phyloP scores from a whole-genome alignment of 1,140 invertebrate genomes.

The Bombus pyrosoma region DNA sequence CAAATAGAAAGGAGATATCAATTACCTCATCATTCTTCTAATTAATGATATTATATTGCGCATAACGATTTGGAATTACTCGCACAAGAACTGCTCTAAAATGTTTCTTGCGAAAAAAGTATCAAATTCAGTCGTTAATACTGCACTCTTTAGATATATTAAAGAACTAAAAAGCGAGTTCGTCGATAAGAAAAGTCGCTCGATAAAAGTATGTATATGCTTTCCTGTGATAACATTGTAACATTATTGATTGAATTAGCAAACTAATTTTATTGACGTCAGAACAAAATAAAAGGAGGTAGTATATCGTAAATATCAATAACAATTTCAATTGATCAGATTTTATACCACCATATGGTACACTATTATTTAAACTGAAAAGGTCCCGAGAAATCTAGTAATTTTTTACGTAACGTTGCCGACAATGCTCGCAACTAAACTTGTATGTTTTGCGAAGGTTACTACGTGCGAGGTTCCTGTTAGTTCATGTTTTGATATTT shows the following conservation, averaged over 20 bases:
- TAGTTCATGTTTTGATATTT: constrained; percentile 58
- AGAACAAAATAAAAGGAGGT: no score
- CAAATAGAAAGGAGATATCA: not conserved
- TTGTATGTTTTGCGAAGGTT: constrained; percentile 57
- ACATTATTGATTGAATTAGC: no score
- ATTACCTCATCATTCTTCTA: not conserved
- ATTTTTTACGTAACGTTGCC: constrained; percentile 45
- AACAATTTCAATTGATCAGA: not conserved
- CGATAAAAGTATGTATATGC: not conserved
- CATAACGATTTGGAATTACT: not conserved
- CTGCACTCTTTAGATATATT: not conserved
- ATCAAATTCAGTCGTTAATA: not conserved
- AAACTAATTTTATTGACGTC: not conserved
- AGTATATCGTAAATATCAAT: not conserved
- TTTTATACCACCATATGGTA: not conserved
- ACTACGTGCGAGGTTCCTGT: constrained; percentile 58
- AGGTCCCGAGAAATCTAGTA: constrained; percentile 11
- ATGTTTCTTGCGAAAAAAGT: not conserved
- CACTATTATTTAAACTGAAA: not conserved
- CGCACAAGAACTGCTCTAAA: not conserved
- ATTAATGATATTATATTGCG: no score
- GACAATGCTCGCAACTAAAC: constrained; percentile 31
- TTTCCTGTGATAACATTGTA: not conserved
- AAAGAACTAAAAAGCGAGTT: not conserved
- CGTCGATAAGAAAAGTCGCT: not conserved